Conservation (phyloP, 2,797 vertebrate species). For the Neoniphon sammara region DNA sequence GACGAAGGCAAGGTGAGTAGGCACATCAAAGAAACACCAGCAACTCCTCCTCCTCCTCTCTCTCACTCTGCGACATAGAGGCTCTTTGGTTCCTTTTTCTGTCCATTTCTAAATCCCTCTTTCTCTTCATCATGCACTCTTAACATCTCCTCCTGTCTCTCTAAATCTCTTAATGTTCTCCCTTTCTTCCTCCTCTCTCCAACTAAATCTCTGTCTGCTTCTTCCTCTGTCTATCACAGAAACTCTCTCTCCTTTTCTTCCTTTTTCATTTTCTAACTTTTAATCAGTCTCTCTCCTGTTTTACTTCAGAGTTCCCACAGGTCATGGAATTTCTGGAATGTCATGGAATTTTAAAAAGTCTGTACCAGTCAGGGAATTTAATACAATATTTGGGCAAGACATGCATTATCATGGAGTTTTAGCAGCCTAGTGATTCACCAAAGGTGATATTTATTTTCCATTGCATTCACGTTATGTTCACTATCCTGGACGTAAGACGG, state of each 20-base stretch:
- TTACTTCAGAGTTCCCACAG: no score
- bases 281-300: no score
- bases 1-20: constrained; percentile 97
- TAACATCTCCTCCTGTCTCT: not conserved
- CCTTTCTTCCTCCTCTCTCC: not conserved
- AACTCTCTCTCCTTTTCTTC: not conserved
- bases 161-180: not conserved
- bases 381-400: no score
- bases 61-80: not conserved
- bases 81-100: not conserved
- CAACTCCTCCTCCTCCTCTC: not conserved
- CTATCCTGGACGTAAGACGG: no score
- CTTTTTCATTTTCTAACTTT: no score
- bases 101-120: not conserved
- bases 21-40: constrained; percentile 29
- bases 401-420: no score
- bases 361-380: no score
- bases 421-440: no score
- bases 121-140: not conserved
- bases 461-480: no score
- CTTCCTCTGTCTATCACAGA: not conserved
- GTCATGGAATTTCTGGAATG: no score
- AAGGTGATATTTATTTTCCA: no score
- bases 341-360: no score
- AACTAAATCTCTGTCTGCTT: constrained; percentile 9